These are phyloP conservation scores for Apogon hyalosoma DNA, from an alignment of 2,797 vertebrate genomes.

Conservation along the genomic window DNA sequence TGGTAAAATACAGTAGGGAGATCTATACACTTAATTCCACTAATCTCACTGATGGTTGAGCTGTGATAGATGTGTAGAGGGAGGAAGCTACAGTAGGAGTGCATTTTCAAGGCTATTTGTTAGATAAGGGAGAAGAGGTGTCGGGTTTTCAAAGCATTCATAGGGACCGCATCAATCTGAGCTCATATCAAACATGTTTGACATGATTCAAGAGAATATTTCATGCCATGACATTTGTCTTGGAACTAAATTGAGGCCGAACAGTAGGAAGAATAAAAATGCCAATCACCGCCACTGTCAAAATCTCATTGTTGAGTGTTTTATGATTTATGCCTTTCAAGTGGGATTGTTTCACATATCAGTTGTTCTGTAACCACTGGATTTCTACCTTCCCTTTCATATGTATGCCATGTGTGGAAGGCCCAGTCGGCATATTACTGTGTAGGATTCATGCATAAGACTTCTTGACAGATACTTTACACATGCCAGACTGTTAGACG, in stretches of 20 bases:
- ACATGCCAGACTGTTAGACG: slow-evolving; percentile 81
- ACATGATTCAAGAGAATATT: slow-evolving; percentile 58
- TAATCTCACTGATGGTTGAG: slow-evolving; percentile 12
- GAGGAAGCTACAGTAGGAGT: slow-evolving; percentile 15
- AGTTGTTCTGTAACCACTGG: slow-evolving; percentile 35
- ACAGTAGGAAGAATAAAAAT: slow-evolving; percentile 60
- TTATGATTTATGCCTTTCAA: slow-evolving; percentile 63
- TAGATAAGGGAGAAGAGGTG: slow-evolving; percentile 47
- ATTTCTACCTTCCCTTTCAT: slow-evolving; percentile 63
- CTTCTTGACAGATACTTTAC: slow-evolving; percentile 83
- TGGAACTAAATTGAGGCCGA: slow-evolving; percentile 57
- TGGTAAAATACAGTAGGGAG: slow-evolving; percentile 2
- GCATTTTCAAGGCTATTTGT: slow-evolving; percentile 15
- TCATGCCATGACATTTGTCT: slow-evolving; percentile 60
- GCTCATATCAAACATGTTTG: slow-evolving; percentile 54
- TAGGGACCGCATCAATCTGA: slow-evolving; percentile 49
- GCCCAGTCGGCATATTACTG: slow-evolving; percentile 49
- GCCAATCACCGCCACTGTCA: slow-evolving; percentile 62
- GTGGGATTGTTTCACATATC: slow-evolving; percentile 58
- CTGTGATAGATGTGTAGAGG: slow-evolving; percentile 38
- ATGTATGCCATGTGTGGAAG: slow-evolving; percentile 69
- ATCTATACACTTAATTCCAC: slow-evolving; percentile 20
- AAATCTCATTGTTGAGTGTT: slow-evolving; percentile 47
- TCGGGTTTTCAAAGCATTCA: slow-evolving; percentile 37
- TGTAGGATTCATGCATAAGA: slow-evolving; percentile 55